Conservation (phyloP, 2,113 vertebrate genomes). For the Antechinus flavipes region DNA sequence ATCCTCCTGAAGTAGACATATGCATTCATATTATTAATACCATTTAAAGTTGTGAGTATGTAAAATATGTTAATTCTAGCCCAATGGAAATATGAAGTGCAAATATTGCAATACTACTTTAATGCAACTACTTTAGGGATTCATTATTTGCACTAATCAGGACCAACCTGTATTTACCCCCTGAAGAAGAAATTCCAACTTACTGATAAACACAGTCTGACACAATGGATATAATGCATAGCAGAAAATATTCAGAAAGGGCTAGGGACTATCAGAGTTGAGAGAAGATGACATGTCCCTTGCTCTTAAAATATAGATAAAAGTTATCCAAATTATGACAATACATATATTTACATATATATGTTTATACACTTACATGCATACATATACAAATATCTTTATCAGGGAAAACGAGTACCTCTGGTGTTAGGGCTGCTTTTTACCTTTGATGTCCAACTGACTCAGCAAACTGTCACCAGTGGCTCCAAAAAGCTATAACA, state of each 20-base stretch:
- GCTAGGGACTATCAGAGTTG: not conserved
- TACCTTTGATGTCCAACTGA: too few relatives aligned
- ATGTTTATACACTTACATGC: not conserved
- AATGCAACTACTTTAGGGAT: not conserved
- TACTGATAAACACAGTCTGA: slow-evolving; percentile 28
- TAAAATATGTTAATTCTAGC: not conserved
- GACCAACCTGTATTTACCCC: slow-evolving; percentile 35
- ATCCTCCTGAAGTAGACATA: not conserved
- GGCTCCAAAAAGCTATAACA: too few relatives aligned
- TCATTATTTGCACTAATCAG: not conserved
- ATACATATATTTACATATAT: not conserved
- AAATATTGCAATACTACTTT: not conserved
- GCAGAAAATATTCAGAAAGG: slow-evolving; percentile 26
- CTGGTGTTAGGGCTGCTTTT: too few relatives aligned
- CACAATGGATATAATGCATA: slow-evolving; percentile 28
- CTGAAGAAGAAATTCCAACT: slow-evolving; percentile 61
- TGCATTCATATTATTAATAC: not conserved
- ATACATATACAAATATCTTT: not conserved
- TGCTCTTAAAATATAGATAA: not conserved
- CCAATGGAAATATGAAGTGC: not conserved
- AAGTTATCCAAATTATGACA: not conserved
- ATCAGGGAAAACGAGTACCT: too few relatives aligned
- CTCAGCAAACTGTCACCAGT: too few relatives aligned
- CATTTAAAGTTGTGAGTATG: not conserved
- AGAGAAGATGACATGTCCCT: not conserved